phyloP scores from a whole-genome alignment of 2,113 vertebrate species.

The Thalassarche chlororhynchos region DNA sequence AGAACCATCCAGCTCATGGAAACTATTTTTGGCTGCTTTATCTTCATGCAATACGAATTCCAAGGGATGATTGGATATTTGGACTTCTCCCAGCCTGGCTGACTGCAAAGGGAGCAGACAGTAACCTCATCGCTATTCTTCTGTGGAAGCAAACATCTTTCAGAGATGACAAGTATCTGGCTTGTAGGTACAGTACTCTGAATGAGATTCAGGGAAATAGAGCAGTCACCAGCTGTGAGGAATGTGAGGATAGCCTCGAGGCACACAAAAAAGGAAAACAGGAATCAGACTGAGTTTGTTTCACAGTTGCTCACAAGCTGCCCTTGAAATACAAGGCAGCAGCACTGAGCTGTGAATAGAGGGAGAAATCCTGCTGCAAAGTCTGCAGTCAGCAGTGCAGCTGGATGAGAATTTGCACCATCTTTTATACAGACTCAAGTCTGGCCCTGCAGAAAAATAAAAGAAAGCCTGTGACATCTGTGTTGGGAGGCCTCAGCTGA shows the following conservation, averaged over 20 bases:
- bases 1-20: background rate
- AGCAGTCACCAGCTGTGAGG: background rate
- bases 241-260: background rate
- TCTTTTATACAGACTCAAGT: background rate
- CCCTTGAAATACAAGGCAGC: background rate
- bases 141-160: conserved; percentile 37
- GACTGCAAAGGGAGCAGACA: conserved; percentile 24
- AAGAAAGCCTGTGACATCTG: background rate
- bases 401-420: background rate
- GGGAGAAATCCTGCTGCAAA: background rate
- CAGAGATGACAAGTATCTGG: conserved; percentile 36
- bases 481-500: background rate
- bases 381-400: fast-evolving
- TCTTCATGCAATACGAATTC: conserved; percentile 32
- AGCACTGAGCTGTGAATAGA: background rate
- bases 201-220: background rate
- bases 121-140: conserved; percentile 43
- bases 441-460: background rate
- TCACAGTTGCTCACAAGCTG: background rate
- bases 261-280: background rate
- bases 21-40: conserved; percentile 58
- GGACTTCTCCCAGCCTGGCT: conserved; percentile 28
- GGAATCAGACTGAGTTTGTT: background rate
- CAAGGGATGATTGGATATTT: conserved; percentile 30
- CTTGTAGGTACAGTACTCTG: conserved; percentile 3